phyloP scores from a whole-genome alignment of 2,888 invertebrate genomes.

The Caenorhabditis doughertyi region DNA sequence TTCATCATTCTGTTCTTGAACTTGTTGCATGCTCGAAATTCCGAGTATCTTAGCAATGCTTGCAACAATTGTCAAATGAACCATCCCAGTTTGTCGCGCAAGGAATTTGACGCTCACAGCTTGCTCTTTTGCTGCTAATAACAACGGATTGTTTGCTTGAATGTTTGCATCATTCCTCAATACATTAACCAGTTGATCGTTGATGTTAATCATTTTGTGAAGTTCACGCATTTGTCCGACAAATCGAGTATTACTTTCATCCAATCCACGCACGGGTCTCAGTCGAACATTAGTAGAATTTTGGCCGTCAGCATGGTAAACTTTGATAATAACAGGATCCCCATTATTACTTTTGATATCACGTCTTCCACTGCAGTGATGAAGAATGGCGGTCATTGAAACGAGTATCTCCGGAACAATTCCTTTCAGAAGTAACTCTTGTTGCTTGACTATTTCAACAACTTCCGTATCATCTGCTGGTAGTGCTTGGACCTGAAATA shows the following conservation, averaged over 20 bases:
- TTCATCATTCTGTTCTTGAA: not conserved
- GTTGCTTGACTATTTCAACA: constrained; percentile 33
- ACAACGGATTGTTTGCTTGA: not conserved
- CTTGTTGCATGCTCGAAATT: not conserved
- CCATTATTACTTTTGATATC: not conserved
- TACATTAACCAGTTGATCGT: not conserved
- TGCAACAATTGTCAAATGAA: constrained; percentile 39
- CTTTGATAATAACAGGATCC: not conserved
- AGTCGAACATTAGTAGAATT: not conserved
- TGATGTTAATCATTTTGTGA: not conserved
- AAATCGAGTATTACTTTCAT: constrained; percentile 24
- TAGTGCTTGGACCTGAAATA: constrained; percentile 21
- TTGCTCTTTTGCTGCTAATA: not conserved
- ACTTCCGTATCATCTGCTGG: constrained; percentile 22
- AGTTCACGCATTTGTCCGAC: constrained; percentile 25
- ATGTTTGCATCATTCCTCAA: not conserved
- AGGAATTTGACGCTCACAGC: constrained; percentile 3
- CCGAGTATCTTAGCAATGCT: constrained; percentile 26
- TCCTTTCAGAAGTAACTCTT: constrained; percentile 27
- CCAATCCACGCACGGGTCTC: not conserved
- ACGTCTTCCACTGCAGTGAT: constrained; percentile 21
- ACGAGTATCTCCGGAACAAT: constrained; percentile 21
- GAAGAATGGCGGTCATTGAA: not conserved
- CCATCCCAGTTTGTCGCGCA: constrained; percentile 18
- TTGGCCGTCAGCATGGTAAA: constrained; percentile 14